These are phyloP conservation scores for Erethizon dorsatum DNA, from an alignment of 2,797 vertebrate genomes.

Conservation along the genomic window DNA sequence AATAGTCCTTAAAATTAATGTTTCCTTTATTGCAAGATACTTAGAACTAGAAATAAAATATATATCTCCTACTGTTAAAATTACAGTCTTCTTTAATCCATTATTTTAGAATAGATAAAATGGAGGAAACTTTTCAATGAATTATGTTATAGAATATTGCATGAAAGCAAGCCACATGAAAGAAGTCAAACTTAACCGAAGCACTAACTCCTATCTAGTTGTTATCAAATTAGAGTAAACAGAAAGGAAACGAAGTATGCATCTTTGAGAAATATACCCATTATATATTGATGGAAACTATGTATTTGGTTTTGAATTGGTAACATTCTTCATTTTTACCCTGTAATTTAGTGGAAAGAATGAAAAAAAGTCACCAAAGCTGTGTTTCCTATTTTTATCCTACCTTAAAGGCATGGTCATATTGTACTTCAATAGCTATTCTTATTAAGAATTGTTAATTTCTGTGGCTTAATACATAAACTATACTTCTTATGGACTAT, in stretches of 20 bases:
- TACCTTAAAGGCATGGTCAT: not conserved
- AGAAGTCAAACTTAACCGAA: slow-evolving; percentile 6
- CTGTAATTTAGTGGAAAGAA: not conserved
- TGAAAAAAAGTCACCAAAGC: not conserved
- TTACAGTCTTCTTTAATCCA: not conserved
- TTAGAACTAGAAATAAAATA: slow-evolving; percentile 40
- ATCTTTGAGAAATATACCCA: slow-evolving; percentile 1
- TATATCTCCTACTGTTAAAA: slow-evolving; percentile 24
- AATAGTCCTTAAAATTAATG: slow-evolving; percentile 38
- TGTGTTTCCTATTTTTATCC: not conserved
- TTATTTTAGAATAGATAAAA: slow-evolving; percentile 32
- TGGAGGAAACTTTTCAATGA: not conserved
- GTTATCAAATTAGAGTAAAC: slow-evolving; percentile 31
- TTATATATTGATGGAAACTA: not conserved
- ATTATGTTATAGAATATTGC: not conserved
- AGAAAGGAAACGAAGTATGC: slow-evolving; percentile 32
- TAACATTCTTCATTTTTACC: slow-evolving; percentile 17
- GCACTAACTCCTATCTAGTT: not conserved
- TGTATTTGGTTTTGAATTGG: not conserved
- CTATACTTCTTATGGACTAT: not conserved
- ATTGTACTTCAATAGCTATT: not conserved
- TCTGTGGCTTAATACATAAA: slow-evolving; percentile 19
- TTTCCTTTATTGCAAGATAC: slow-evolving; percentile 28
- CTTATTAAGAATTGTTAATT: slow-evolving; percentile 5
- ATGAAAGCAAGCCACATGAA: not conserved